These are phyloP conservation scores for Perdita meconis DNA, from an alignment of 2,888 invertebrate species.

Conservation along the genomic window DNA sequence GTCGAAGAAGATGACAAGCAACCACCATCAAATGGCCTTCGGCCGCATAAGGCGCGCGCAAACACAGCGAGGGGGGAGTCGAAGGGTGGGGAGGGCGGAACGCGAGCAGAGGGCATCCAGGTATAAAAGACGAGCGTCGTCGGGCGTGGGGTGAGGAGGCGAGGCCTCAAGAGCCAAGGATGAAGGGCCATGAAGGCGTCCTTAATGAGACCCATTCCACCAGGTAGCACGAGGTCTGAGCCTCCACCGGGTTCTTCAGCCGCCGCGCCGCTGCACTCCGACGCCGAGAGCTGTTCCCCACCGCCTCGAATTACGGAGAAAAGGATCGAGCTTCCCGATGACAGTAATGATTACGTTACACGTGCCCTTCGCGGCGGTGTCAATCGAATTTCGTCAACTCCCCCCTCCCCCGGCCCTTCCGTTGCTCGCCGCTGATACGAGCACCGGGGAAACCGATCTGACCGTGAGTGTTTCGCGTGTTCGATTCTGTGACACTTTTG, in stretches of 20 bases:
- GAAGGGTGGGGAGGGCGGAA: too few species aligned
- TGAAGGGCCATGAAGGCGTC: slow-evolving; percentile 77
- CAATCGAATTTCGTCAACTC: slow-evolving; percentile 61
- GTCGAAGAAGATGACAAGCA: slow-evolving; percentile 68
- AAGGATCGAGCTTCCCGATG: slow-evolving; percentile 72
- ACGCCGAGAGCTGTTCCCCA: slow-evolving; percentile 49
- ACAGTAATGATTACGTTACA: slow-evolving; percentile 72
- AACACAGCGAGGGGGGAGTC: slow-evolving; percentile 54
- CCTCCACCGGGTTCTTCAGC: slow-evolving; percentile 64
- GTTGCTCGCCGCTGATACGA: background rate
- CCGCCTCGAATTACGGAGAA: slow-evolving; percentile 69
- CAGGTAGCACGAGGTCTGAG: slow-evolving; percentile 69
- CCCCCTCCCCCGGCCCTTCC: background rate
- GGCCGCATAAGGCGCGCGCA: slow-evolving; percentile 63
- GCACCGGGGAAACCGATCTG: slow-evolving; percentile 17
- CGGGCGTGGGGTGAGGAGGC: slow-evolving; percentile 44
- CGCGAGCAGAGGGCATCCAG: slow-evolving; percentile 68
- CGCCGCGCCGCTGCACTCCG: slow-evolving; percentile 41
- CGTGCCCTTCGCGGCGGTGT: slow-evolving; percentile 44
- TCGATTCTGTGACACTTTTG: too few species aligned
- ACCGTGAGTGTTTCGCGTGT: background rate
- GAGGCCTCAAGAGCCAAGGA: slow-evolving; percentile 72
- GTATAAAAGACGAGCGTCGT: slow-evolving; percentile 73
- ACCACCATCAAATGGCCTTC: slow-evolving; percentile 68
- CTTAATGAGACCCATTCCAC: slow-evolving; percentile 80